Percentiles rank a stretch among this genome's conserved stretches.
These are phyloP conservation scores for Diceros bicornis DNA, from an alignment of 2,797 vertebrate genomes.

Conservation along the genomic window DNA sequence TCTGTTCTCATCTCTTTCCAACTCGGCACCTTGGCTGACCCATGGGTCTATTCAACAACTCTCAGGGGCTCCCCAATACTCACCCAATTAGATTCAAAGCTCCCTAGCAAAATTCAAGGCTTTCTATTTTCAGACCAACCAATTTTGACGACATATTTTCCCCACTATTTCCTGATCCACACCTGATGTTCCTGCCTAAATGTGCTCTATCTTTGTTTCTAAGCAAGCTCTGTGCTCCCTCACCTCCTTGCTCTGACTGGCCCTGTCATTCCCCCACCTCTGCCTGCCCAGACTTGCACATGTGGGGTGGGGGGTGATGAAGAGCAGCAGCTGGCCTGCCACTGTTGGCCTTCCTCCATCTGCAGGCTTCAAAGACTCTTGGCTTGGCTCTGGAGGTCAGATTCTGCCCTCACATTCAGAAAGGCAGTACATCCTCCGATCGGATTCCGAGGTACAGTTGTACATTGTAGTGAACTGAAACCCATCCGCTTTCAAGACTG, in stretches of 20 bases:
- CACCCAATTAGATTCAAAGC: not conserved
- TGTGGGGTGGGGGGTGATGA: not conserved
- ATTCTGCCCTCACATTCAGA: not conserved
- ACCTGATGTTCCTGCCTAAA: not conserved
- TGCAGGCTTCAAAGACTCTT: not conserved
- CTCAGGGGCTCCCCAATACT: not conserved
- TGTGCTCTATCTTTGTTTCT: not conserved
- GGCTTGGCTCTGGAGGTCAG: constrained; percentile 43
- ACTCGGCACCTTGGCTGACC: not conserved
- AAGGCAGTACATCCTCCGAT: not conserved
- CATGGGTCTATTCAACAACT: not conserved
- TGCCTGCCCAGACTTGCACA: not conserved
- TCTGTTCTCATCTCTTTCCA: not conserved
- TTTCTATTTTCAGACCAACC: constrained; percentile 20
- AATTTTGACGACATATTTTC: not conserved
- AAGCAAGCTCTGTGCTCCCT: not conserved
- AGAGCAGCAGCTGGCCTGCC: not conserved
- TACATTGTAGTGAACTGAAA: constrained; percentile 27
- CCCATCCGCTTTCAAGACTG: constrained; percentile 16
- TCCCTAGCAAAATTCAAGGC: constrained; percentile 12
- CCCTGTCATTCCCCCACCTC: not conserved
- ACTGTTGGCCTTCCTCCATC: not conserved
- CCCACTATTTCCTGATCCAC: not conserved
- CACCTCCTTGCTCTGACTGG: not conserved
- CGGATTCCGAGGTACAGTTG: constrained; percentile 18